Evolutionary conservation across 1,140 invertebrate species (phyloP), one percentile per base, ranked within the genome.

Genomic region (Aphaenogaster rudis): DNA sequence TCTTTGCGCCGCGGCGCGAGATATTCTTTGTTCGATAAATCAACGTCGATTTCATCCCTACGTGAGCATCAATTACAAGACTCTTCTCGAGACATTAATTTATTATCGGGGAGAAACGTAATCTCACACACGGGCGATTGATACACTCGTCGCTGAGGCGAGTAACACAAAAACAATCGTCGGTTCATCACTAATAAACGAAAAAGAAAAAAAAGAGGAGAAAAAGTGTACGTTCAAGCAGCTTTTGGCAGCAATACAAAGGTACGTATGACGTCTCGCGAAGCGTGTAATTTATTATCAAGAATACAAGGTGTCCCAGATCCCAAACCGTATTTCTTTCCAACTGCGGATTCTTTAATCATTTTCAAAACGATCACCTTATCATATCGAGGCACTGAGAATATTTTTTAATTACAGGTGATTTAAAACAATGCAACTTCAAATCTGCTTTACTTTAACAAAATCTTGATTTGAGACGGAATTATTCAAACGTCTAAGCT

Each of bases 41-140:
- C 93, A 95, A 94, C 90, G 93, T 94, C 92, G 88, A 94, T 93
- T 93, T 93, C 90, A 93, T 93, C 91, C 88, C 91, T 88, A 87
- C 88, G 87, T 81, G 87, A 87, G 90, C 92, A 93, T 94, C 93
- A 92, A 93, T 93, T 93, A 94, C 93, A 88, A 91, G 91, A 92
- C 89, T 76, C 84, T 92, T 91, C 88, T 88, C 86, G 90, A 92
- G 91, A 90, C 92, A 94, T 93, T 93, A 93, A 94, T 94, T 94
- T 93, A 94, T 94, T 92, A 93, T 92, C 89, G 92, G 80, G 66
- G 81, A 90, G 88, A 88, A 90, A 87, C 81, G 86, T 90, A 91
- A 93, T 93, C 90, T 86, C 72, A 69, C 21, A 21, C 21, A 21
- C 67, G 85, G 90, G 91, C 91, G 88, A 92, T 88, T 91, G 89